These are phyloP conservation scores for Scomber scombrus DNA, from an alignment of 2,113 vertebrate species.

Conservation along the genomic window DNA sequence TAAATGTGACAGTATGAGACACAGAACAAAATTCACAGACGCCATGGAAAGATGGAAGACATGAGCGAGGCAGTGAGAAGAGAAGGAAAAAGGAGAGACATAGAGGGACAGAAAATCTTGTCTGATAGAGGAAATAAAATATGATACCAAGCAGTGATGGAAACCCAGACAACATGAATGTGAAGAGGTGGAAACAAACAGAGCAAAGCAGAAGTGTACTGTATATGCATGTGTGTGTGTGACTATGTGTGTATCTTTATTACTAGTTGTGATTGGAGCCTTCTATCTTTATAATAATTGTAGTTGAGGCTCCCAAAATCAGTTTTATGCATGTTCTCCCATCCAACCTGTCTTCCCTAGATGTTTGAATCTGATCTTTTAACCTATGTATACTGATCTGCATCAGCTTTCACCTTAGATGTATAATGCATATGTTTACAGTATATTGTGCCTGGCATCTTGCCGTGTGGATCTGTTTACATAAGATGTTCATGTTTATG, in stretches of 20 bases:
- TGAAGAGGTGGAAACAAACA: constrained; percentile 71
- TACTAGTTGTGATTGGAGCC: constrained; percentile 47
- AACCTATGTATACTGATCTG: constrained; percentile 28
- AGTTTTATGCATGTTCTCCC: constrained; percentile 25
- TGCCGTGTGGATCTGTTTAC: constrained; percentile 57
- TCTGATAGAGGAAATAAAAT: constrained; percentile 63
- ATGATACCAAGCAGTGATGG: constrained; percentile 67
- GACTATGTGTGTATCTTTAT: constrained; percentile 12
- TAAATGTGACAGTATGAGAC: constrained; percentile 55
- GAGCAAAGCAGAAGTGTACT: constrained; percentile 70
- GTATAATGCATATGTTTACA: constrained; percentile 27
- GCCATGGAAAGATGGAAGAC: constrained; percentile 52
- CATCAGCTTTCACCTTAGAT: constrained; percentile 30
- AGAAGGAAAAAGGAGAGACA: constrained; percentile 35
- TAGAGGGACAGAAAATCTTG: constrained; percentile 51
- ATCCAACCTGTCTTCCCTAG: constrained; percentile 14
- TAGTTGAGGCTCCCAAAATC: constrained; percentile 25
- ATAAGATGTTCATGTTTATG: constrained; percentile 50
- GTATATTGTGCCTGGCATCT: constrained; percentile 43
- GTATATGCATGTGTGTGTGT: constrained; percentile 37
- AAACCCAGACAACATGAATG: constrained; percentile 64
- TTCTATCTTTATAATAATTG: constrained; percentile 5
- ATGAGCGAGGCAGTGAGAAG: constrained; percentile 24
- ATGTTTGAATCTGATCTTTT: constrained; percentile 8
- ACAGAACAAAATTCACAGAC: constrained; percentile 46